These are phyloP conservation scores for Dasypogon diadema DNA, from an alignment of 2,888 invertebrate genomes.

Conservation along the genomic window DNA sequence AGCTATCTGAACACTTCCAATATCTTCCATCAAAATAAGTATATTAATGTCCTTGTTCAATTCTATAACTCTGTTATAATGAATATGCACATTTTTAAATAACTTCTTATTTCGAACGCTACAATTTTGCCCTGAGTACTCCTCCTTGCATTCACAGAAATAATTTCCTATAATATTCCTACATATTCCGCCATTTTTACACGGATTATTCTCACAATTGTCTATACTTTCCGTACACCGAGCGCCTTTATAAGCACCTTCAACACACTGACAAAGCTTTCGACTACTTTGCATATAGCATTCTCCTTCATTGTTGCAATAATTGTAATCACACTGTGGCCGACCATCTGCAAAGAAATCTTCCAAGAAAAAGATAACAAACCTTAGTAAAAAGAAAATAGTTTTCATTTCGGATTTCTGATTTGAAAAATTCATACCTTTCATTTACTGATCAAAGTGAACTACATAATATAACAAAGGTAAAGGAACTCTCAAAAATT, in stretches of 20 bases:
- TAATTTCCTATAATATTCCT: not conserved
- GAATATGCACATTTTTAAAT: conserved; percentile 38
- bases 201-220: conserved; percentile 10
- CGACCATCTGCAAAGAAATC: not conserved
- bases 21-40: conserved; percentile 12
- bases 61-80: conserved; percentile 31
- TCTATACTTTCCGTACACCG: conserved; percentile 3
- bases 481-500: too few species aligned
- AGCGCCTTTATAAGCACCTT: conserved; percentile 23
- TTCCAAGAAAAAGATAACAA: not conserved
- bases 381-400: too few species aligned
- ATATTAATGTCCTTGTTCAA: conserved; percentile 32
- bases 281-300: not conserved
- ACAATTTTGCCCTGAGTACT: conserved; percentile 39
- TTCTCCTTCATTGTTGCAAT: conserved; percentile 41
- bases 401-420: too few species aligned
- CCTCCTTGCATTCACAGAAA: conserved; percentile 8
- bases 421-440: too few species aligned
- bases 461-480: too few species aligned
- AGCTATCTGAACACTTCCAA: not conserved
- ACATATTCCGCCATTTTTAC: conserved; percentile 30
- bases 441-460: too few species aligned
- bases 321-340: conserved; percentile 1
- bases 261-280: conserved; percentile 25
- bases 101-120: not conserved